Evolutionary conservation across 2,888 invertebrate genomes (phyloP), one percentile per base, ranked within the genome.

Genomic region (Synanthedon tipuliformis): DNA sequence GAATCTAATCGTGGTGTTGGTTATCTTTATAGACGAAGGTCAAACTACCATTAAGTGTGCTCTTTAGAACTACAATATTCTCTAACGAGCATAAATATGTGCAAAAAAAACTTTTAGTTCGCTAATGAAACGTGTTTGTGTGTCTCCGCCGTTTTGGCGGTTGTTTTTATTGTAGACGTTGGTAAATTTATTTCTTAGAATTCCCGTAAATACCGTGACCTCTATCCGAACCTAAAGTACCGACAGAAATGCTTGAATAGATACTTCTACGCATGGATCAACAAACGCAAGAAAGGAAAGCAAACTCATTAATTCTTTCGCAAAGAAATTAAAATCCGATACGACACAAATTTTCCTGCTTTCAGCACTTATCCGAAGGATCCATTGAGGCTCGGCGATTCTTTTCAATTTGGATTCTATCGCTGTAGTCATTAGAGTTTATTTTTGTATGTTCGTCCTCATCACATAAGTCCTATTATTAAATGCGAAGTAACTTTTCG

Each of bases 311-410:
- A 84, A 84, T 85, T 84, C 78, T 73, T 68, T 69, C 66, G 63
- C 75, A 69, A 69, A 84, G 83, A 84, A 85, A 85, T 85, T 84
- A 84, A 86, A 86, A 83, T 79, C 82, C 81, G 81, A 86, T 85
- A 85, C 85, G 80, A 83, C 81, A 81, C 81, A 82, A 83, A 84
- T 80, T 81, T 80, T 74, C 79, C 71, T 65, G 61, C 65, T 67
- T 64, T 63, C 65, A 54, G 62, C 55, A 13, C 57, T 59, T 63
- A 57, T 62, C 60, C 56, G 55, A 64, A 66, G 63, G 3, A 61
- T 64, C 64, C 64, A 61, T 67, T 70, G 59, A 54, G 53, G 51
- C 10, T 13, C 16, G 1, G 2, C 10, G 0, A 3, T 1, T 1
- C 54, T 51, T 11, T 16, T n/a, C 4, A 68, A 52, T 65, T 48